Evolutionary conservation across 2,113 vertebrate genomes (phyloP).

Genomic region (Manacus vitellinus): DNA sequence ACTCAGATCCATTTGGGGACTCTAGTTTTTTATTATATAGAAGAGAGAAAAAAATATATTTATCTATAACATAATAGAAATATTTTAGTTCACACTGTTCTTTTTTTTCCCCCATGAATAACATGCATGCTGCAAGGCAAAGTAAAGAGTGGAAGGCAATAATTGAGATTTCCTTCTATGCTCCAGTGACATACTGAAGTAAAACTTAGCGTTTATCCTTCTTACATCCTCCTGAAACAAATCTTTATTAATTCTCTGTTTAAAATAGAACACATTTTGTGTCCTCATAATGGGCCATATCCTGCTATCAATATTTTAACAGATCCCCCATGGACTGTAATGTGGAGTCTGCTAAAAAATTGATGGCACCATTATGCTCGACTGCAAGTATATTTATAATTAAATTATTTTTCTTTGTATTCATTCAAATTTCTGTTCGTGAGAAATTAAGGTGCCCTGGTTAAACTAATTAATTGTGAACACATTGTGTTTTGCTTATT

Average conservation of each 20-base stretch:
- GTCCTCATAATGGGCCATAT: conserved; percentile 46
- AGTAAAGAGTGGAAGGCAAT: neutral
- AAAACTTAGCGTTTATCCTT: neutral
- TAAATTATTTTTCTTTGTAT: conserved; percentile 34
- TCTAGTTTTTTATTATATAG: neutral
- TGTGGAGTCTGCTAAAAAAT: conserved; percentile 63
- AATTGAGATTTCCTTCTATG: neutral
- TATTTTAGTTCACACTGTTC: neutral
- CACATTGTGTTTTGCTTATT: conserved; percentile 1
- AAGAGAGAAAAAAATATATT: neutral
- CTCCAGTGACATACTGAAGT: neutral
- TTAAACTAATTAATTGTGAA: conserved; percentile 11
- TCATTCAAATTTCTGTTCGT: conserved; percentile 25
- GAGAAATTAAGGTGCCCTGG: neutral
- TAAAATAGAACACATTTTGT: conserved; percentile 50
- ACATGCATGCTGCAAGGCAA: neutral
- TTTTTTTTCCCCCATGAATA: neutral
- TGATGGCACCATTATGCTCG: conserved; percentile 56
- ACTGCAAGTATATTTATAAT: conserved; percentile 42
- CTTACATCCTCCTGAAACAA: conserved; percentile 35
- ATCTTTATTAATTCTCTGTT: conserved; percentile 61
- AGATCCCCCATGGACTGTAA: conserved; percentile 59
- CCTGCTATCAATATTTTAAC: conserved; percentile 73
- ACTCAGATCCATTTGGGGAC: neutral
- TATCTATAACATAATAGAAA: neutral